phyloP scores from a whole-genome alignment of 2,113 vertebrate species.

The Oceanites oceanicus region DNA sequence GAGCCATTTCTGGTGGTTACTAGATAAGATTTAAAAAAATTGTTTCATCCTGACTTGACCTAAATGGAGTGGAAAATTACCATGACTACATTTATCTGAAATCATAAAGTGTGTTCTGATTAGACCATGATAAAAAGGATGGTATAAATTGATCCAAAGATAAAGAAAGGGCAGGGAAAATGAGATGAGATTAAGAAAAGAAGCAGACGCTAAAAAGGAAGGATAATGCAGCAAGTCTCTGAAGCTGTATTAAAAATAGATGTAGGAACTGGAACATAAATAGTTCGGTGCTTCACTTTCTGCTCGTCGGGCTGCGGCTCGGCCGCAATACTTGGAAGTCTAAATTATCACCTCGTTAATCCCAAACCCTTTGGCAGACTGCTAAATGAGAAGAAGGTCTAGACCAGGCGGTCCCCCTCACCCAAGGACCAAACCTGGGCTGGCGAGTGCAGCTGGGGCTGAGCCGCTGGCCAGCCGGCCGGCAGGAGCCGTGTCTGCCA shows the following conservation, averaged over 20 bases:
- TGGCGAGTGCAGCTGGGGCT: not conserved
- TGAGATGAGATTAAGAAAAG: conserved; percentile 51
- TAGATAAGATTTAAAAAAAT: conserved; percentile 21
- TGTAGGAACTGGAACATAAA: conserved; percentile 34
- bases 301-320: not conserved
- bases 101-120: conserved; percentile 61
- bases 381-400: not conserved
- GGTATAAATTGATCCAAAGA: conserved; percentile 63
- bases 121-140: conserved; percentile 56
- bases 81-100: conserved; percentile 64
- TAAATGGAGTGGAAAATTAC: conserved; percentile 70
- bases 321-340: not conserved
- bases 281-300: not conserved
- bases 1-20: conserved; percentile 31
- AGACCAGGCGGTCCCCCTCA: fast-evolving
- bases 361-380: not conserved
- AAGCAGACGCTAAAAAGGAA: conserved; percentile 10
- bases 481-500: fast-evolving
- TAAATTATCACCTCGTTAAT: not conserved
- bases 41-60: conserved; percentile 63
- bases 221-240: conserved; percentile 12
- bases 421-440: not conserved
- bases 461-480: fast-evolving
- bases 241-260: conserved; percentile 53
- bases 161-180: conserved; percentile 62